Percentiles rank a stretch among this genome's conserved stretches.
These are phyloP conservation scores for Chroicocephalus ridibundus DNA, from an alignment of 2,113 vertebrate genomes.

Conservation along the genomic window DNA sequence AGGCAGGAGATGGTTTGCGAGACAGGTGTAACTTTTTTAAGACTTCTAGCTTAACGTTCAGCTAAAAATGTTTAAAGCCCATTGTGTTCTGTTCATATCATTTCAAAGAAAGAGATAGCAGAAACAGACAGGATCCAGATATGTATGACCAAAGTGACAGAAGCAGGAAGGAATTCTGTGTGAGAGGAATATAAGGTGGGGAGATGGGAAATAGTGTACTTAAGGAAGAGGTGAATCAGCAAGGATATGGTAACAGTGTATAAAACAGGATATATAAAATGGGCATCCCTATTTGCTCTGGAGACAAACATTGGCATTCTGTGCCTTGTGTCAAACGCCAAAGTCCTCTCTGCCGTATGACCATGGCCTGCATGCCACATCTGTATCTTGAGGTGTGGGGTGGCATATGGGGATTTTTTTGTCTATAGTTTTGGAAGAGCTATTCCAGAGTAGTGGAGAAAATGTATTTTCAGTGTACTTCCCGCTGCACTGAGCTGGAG, in stretches of 20 bases:
- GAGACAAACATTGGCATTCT: not conserved
- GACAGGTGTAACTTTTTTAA: not conserved
- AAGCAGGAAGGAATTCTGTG: not conserved
- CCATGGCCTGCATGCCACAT: accelerated
- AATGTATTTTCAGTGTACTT: not conserved
- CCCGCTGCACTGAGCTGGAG: not conserved
- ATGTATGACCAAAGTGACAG: not conserved
- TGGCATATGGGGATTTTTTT: not conserved
- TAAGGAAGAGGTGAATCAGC: not conserved
- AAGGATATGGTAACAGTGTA: not conserved
- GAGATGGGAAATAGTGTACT: not conserved
- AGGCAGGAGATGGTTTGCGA: not conserved
- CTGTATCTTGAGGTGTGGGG: not conserved
- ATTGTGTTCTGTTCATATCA: not conserved
- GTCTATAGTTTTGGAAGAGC: not conserved
- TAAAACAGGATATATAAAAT: not conserved
- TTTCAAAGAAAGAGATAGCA: not conserved
- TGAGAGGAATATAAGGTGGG: not conserved
- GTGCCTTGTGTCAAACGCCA: too few species aligned
- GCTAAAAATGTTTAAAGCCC: not conserved
- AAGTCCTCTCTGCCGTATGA: not conserved
- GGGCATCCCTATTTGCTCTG: not conserved
- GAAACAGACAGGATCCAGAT: not conserved
- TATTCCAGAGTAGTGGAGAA: not conserved
- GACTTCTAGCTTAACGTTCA: not conserved